These are phyloP conservation scores for Zaprionus lachaisei DNA, from an alignment of 1,140 invertebrate genomes.

Conservation along the genomic window DNA sequence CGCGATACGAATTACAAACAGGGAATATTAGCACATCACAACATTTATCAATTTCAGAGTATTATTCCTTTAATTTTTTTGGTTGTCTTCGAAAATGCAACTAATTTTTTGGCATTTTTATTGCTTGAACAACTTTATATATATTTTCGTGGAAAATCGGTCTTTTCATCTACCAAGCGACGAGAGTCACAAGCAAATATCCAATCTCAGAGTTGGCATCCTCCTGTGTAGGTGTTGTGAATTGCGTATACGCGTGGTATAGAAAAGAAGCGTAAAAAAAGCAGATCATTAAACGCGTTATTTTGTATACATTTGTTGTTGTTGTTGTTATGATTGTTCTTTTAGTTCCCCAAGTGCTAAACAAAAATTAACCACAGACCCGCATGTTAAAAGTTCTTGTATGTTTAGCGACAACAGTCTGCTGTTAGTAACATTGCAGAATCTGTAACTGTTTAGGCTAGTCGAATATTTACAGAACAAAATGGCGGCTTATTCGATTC, in stretches of 20 bases:
- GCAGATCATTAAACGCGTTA: constrained; percentile 70
- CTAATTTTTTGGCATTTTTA: constrained; percentile 60
- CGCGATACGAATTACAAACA: constrained; percentile 24
- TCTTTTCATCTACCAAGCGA: constrained; percentile 85
- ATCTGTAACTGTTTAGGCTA: constrained; percentile 36
- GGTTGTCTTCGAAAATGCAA: constrained; percentile 54
- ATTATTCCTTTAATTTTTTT: constrained; percentile 30
- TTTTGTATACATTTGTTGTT: constrained; percentile 71
- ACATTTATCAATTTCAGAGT: constrained; percentile 51
- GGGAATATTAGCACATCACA: constrained; percentile 59
- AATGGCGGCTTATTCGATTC: constrained; percentile 35
- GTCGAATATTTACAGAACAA: constrained; percentile 36
- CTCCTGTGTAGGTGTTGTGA: constrained; percentile 67
- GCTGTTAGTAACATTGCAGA: constrained; percentile 55
- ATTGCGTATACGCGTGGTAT: constrained; percentile 29
- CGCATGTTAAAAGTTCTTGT: constrained; percentile 24
- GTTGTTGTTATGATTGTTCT: constrained; percentile 13
- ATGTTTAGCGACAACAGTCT: constrained; percentile 46
- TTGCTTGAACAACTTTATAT: constrained; percentile 55
- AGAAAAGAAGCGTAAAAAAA: constrained; percentile 71
- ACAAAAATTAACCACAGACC: constrained; percentile 16
- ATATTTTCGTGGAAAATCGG: constrained; percentile 29
- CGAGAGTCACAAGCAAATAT: constrained; percentile 85
- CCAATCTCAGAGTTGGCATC: constrained; percentile 85
- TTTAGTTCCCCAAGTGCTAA: constrained; percentile 27